These are phyloP conservation scores for Sparidentex hasta DNA, from an alignment of 2,797 vertebrate species.

Conservation along the genomic window DNA sequence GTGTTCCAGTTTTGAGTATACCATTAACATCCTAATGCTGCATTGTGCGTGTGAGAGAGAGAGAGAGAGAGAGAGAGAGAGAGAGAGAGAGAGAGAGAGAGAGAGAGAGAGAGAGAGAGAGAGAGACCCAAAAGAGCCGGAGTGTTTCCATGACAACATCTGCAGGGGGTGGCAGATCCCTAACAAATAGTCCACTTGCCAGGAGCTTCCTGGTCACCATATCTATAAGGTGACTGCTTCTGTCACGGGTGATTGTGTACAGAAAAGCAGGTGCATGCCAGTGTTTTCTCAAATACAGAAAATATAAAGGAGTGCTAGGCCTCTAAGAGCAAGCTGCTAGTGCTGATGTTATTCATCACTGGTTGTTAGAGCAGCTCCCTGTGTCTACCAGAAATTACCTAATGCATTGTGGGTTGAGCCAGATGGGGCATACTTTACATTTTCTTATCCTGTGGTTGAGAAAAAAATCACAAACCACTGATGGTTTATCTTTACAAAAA, in stretches of 20 bases:
- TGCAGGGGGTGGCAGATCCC: slow-evolving; percentile 83
- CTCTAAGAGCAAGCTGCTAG: slow-evolving; percentile 27
- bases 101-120: slow-evolving; percentile 44
- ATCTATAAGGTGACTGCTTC: slow-evolving; percentile 44
- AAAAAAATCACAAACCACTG: background rate
- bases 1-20: slow-evolving; percentile 63
- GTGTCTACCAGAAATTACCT: slow-evolving; percentile 30
- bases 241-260: slow-evolving; percentile 29
- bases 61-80: too few relatives aligned
- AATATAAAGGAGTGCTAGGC: slow-evolving; percentile 29
- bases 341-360: slow-evolving; percentile 36
- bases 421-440: slow-evolving; percentile 37
- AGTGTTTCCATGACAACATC: slow-evolving; percentile 88
- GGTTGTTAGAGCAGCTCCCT: slow-evolving; percentile 36
- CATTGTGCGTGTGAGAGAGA: slow-evolving; percentile 40
- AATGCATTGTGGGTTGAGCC: slow-evolving; percentile 35
- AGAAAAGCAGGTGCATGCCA: slow-evolving; percentile 35
- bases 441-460: slow-evolving; percentile 12
- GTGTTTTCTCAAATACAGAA: slow-evolving; percentile 35
- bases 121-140: slow-evolving; percentile 75
- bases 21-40: slow-evolving; percentile 77
- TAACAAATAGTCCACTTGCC: slow-evolving; percentile 73
- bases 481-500: background rate
- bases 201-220: slow-evolving; percentile 64
- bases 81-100: slow-evolving; percentile 39